Conservation (phyloP, 2,113 vertebrate species). For the Hymenochirus boettgeri region DNA sequence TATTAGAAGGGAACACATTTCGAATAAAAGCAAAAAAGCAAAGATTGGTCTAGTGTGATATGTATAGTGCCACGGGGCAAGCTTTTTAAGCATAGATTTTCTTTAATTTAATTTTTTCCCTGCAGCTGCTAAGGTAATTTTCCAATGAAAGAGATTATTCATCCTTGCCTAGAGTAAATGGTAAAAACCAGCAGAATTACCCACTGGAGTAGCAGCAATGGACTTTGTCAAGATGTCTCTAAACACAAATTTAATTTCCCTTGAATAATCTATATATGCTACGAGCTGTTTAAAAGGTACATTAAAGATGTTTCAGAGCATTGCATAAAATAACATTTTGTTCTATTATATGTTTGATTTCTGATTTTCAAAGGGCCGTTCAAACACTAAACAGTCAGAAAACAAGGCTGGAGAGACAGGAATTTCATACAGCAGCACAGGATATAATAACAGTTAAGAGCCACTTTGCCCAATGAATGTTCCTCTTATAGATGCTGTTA, state of each 20-base stretch:
- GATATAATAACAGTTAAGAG: neutral
- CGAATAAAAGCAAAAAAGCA: constrained; percentile 7
- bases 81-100: constrained; percentile 31
- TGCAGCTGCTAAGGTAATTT: constrained; percentile 34
- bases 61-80: constrained; percentile 25
- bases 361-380: constrained; percentile 1
- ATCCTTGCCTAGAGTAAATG: constrained; percentile 28
- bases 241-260: constrained; percentile 20
- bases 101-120: constrained; percentile 27
- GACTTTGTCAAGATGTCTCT: constrained; percentile 19
- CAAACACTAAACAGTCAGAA: neutral
- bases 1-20: constrained; percentile 4
- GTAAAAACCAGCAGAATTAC: constrained; percentile 22
- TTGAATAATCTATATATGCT: constrained; percentile 20
- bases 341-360: neutral
- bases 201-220: constrained; percentile 19
- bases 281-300: constrained; percentile 11
- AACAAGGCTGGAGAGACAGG: neutral
- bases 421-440: neutral
- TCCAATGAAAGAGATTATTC: constrained; percentile 27
- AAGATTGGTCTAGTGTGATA: constrained; percentile 15
- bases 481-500: neutral
- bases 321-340: neutral
- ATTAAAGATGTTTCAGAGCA: constrained; percentile 10
- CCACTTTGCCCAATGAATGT: neutral